phyloP scores from a whole-genome alignment of 2,113 vertebrate species.

The Protobothrops flavoviridis region DNA sequence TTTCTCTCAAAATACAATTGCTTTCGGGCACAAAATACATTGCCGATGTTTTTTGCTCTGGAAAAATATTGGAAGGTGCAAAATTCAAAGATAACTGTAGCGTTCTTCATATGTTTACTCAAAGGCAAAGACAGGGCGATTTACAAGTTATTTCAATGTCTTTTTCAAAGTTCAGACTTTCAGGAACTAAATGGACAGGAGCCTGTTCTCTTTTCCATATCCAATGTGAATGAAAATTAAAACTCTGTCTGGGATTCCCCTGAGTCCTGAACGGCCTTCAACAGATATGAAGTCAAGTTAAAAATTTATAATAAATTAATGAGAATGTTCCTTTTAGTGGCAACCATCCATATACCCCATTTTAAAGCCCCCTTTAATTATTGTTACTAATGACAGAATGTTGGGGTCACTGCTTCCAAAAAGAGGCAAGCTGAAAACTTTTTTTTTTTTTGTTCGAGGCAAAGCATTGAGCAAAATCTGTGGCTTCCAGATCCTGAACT shows the following conservation, averaged over 20 bases:
- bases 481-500: background rate
- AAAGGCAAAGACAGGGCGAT: background rate
- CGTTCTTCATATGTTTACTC: background rate
- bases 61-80: background rate
- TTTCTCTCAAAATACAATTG: background rate
- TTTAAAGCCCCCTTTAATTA: constrained; percentile 73
- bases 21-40: background rate
- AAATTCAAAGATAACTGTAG: background rate
- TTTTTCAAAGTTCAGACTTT: background rate
- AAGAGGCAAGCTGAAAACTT: constrained; percentile 60
- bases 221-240: background rate
- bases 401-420: constrained; percentile 64
- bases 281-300: constrained; percentile 69
- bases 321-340: constrained; percentile 69
- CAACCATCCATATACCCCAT: constrained; percentile 67
- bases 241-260: constrained; percentile 37
- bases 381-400: constrained; percentile 70
- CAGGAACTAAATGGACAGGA: background rate
- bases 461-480: background rate
- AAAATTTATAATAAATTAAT: constrained; percentile 73
- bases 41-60: background rate
- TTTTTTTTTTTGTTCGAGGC: constrained; percentile 49
- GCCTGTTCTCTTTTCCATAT: background rate
- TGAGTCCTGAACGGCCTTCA: constrained; percentile 70
- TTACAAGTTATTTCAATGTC: background rate